Conservation (phyloP, 2,888 invertebrate genomes). For the Oxycera nigricornis region DNA sequence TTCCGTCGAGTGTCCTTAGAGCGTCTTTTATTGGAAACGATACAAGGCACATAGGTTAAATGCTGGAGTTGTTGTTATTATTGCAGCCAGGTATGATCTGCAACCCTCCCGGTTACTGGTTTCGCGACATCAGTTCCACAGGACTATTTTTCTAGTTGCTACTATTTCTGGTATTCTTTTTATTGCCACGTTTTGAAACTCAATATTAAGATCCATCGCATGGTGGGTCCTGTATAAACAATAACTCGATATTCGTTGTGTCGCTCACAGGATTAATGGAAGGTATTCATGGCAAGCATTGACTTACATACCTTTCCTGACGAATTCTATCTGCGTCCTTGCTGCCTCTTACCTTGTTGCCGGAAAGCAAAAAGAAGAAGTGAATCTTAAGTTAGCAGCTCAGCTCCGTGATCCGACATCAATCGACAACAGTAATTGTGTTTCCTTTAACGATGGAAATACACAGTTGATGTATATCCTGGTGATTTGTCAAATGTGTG, state of each 20-base stretch:
- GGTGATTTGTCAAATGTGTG: slow-evolving; percentile 39
- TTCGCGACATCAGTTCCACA: not conserved
- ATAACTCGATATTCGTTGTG: not conserved
- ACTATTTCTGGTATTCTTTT: not conserved
- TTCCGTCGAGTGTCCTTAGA: slow-evolving; percentile 34
- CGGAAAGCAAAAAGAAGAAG: not conserved
- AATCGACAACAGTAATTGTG: slow-evolving; percentile 29
- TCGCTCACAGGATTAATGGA: slow-evolving; percentile 15
- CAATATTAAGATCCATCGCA: slow-evolving; percentile 10
- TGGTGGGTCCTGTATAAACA: not conserved
- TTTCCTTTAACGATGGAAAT: slow-evolving; percentile 18
- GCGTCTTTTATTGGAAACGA: slow-evolving; percentile 24
- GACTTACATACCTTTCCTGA: slow-evolving; percentile 8
- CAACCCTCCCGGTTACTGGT: not conserved
- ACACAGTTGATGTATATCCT: slow-evolving; percentile 26
- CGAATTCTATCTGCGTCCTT: too few species aligned
- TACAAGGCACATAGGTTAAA: slow-evolving; percentile 13
- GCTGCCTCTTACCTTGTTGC: too few species aligned
- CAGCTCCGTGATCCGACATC: not conserved
- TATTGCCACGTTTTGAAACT: not conserved
- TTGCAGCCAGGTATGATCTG: not conserved
- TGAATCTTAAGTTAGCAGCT: not conserved
- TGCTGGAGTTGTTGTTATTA: not conserved
- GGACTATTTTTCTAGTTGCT: not conserved
- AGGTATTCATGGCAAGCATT: too few species aligned